These are phyloP conservation scores for Hesperia comma DNA, from an alignment of 2,888 invertebrate species.

Conservation along the genomic window DNA sequence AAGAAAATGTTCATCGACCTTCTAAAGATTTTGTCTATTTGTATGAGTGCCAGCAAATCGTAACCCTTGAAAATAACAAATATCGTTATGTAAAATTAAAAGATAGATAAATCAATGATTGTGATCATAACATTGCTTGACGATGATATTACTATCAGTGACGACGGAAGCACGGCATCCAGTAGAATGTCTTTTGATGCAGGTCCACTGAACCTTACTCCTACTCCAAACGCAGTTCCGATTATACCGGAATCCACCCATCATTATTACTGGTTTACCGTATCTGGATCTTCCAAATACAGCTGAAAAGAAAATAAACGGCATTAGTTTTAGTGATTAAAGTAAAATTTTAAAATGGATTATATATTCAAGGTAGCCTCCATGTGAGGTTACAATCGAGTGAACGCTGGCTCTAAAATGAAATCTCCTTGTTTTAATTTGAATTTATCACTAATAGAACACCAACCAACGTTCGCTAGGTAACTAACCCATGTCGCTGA, in stretches of 20 bases:
- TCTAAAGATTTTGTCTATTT: no score
- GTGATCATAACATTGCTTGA: slow-evolving; percentile 36
- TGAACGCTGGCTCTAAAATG: slow-evolving; percentile 45
- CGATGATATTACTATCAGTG: slow-evolving; percentile 46
- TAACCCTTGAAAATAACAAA: no score
- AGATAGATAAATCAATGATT: slow-evolving; percentile 1
- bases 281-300: slow-evolving; percentile 13
- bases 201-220: slow-evolving; percentile 54
- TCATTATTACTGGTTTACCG: slow-evolving; percentile 35
- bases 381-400: no score
- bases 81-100: no score
- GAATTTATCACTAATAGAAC: neutral
- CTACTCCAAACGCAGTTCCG: slow-evolving; percentile 53
- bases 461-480: no score
- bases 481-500: no score
- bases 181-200: slow-evolving; percentile 44
- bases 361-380: no score
- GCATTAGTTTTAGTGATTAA: neutral
- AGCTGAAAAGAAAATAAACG: neutral
- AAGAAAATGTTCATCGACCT: no score
- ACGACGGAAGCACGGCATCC: slow-evolving; percentile 48
- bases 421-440: neutral
- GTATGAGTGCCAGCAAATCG: no score
- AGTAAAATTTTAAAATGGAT: no score
- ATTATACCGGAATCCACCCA: slow-evolving; percentile 38